These are phyloP conservation scores for Anisognathus igniventris DNA, from an alignment of 2,797 vertebrate species.

Conservation along the genomic window DNA sequence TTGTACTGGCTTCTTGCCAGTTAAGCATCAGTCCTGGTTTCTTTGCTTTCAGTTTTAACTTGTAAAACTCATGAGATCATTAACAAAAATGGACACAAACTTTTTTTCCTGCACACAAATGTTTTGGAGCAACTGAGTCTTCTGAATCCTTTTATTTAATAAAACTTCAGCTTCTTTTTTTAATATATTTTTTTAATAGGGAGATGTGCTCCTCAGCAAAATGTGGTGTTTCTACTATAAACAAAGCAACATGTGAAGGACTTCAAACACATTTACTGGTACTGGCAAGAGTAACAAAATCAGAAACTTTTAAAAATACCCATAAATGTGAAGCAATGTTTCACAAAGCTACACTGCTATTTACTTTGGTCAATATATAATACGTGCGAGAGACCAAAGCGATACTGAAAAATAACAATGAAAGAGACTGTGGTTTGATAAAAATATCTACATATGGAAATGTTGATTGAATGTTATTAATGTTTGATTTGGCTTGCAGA, in stretches of 20 bases:
- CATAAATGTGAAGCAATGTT: slow-evolving; percentile 45
- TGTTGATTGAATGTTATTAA: slow-evolving; percentile 20
- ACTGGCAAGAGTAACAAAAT: slow-evolving; percentile 25
- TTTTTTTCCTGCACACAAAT: slow-evolving; percentile 56
- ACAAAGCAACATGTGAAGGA: slow-evolving; percentile 54
- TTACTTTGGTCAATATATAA: neutral
- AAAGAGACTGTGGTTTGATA: slow-evolving; percentile 6
- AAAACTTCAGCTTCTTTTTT: slow-evolving; percentile 27
- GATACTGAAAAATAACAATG: slow-evolving; percentile 17
- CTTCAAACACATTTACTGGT: slow-evolving; percentile 60
- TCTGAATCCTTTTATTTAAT: slow-evolving; percentile 64
- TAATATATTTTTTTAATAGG: neutral
- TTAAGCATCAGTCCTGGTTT: slow-evolving; percentile 74
- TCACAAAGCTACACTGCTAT: slow-evolving; percentile 36
- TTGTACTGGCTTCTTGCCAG: slow-evolving; percentile 75
- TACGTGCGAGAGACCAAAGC: neutral
- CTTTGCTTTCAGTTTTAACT: slow-evolving; percentile 80
- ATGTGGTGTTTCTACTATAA: slow-evolving; percentile 48
- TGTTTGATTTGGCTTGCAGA: slow-evolving; percentile 37
- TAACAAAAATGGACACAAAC: slow-evolving; percentile 76
- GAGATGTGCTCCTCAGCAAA: slow-evolving; percentile 62
- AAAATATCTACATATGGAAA: slow-evolving; percentile 42
- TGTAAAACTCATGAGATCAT: slow-evolving; percentile 77
- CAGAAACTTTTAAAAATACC: slow-evolving; percentile 50
- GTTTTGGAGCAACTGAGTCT: slow-evolving; percentile 62